Evolutionary conservation across 2,797 vertebrate species (phyloP).

Genomic region (Numenius phaeopus): DNA sequence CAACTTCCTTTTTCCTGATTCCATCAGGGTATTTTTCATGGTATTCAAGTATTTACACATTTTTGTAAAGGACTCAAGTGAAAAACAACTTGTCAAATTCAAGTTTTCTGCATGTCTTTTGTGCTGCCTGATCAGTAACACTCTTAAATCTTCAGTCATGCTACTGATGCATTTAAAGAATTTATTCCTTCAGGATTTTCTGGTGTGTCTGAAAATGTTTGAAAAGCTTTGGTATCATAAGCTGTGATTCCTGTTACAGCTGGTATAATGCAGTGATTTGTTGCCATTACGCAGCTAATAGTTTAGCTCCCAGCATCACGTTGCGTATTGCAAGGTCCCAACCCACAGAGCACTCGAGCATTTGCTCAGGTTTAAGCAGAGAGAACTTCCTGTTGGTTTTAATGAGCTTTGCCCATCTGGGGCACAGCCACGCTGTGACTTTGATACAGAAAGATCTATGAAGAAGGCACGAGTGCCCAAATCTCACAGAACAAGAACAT

Average conservation of each 20-base stretch:
- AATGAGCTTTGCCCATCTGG: background rate
- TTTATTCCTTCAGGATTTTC: background rate
- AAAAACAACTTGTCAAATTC: background rate
- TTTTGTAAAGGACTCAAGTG: background rate
- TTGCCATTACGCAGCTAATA: background rate
- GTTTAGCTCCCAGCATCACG: background rate
- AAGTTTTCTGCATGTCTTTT: background rate
- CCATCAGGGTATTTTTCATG: background rate
- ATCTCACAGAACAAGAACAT: background rate
- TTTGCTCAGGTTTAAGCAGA: background rate
- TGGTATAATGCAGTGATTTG: background rate
- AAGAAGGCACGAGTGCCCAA: background rate
- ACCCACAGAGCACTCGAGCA: background rate
- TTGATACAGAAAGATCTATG: background rate
- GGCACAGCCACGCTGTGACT: background rate
- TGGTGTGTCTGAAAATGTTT: background rate
- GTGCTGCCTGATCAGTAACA: background rate
- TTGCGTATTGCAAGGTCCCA: background rate
- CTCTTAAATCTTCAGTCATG: background rate
- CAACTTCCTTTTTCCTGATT: background rate
- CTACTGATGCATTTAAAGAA: background rate
- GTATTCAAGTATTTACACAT: background rate
- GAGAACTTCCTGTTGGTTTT: background rate
- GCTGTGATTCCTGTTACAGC: background rate
- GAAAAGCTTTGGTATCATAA: background rate